Evolutionary conservation across 1,140 invertebrate species (phyloP), one percentile per base, ranked within the genome.

Genomic region (Drosophila asahinai): DNA sequence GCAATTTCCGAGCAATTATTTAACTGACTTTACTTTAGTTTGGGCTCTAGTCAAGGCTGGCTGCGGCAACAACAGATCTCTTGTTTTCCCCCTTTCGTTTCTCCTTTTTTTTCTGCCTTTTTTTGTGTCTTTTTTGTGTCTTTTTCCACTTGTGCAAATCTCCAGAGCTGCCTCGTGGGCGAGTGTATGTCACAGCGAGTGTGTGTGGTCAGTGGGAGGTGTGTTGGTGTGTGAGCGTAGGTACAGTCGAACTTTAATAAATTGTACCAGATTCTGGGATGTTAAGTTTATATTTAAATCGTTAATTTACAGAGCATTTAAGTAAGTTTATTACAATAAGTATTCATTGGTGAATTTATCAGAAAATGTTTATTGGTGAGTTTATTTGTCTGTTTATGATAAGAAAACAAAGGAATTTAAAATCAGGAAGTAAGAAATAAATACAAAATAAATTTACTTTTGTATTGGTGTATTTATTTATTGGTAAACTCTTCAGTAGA

Each of bases 141-240:
- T 72, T 49, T 86, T 66, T 89, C 73, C 83, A 87, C 81, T 87
- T 87, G 83, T 84, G 77, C 83, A 87, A 89, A 87, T 89, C 81
- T 89, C 62, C 77, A 81, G 81, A 79, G 58, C 43, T 65, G 68
- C 65, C 73, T 72, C 55, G 73, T 81, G 64, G 63, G 64, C 68
- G 63, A 38, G 36, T 17, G 40, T 49, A 12, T 60, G 17, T 70
- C 36, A 57, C 54, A 57, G 54, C 19, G 54, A 40, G 59, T 36
- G 40, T 58, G 62, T 57, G 40, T 51, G 54, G 22, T 38, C 38
- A 17, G 27, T 55, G 70, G 47, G 42, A 48, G 47, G 25, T 60
- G 62, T 76, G 17, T 60, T 6, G 27, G 43, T 36, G 48, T 54
- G 48, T 54, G 38, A 19, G 30, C 19, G 36, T 27, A 22, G 15